Percentiles rank a stretch among this genome's conserved stretches.
Evolutionary conservation across 2,113 vertebrate species (phyloP).

Genomic region (Conger conger): DNA sequence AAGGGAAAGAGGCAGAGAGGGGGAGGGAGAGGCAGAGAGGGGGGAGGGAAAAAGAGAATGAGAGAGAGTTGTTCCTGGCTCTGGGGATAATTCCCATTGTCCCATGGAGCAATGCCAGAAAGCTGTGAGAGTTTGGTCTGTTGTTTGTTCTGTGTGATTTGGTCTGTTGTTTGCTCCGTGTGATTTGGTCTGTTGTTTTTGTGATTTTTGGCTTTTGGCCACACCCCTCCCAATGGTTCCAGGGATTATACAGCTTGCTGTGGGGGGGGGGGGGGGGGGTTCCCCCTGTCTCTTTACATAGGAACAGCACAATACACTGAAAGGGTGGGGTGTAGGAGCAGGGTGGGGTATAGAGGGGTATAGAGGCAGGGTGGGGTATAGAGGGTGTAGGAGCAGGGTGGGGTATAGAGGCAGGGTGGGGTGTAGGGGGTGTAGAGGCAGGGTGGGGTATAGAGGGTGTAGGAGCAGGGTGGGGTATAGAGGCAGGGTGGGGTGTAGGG

Average conservation of each 20-base stretch:
- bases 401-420: no score
- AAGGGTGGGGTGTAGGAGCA: not conserved
- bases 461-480: no score
- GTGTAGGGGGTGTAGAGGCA: no score
- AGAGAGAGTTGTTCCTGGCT: not conserved
- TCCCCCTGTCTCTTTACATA: constrained; percentile 1
- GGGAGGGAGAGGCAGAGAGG: not conserved
- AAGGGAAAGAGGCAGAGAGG: not conserved
- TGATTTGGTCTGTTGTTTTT: no score
- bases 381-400: no score
- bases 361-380: no score
- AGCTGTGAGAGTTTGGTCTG: not conserved
- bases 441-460: no score
- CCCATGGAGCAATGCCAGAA: not conserved
- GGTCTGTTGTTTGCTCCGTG: not conserved
- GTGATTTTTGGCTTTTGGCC: constrained; percentile 1
- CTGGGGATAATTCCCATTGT: not conserved
- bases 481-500: no score
- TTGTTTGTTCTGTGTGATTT: constrained; percentile 6
- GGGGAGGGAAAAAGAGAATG: not conserved
- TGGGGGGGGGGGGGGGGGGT: constrained; percentile 13
- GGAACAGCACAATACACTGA: not conserved
- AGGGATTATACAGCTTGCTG: constrained; percentile 15
- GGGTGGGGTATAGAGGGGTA: no score
- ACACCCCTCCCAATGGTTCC: not conserved